Base-by-base conservation (phyloP, 1,140 invertebrate genomes). In the Leptestheria dahalacensis region DNA sequence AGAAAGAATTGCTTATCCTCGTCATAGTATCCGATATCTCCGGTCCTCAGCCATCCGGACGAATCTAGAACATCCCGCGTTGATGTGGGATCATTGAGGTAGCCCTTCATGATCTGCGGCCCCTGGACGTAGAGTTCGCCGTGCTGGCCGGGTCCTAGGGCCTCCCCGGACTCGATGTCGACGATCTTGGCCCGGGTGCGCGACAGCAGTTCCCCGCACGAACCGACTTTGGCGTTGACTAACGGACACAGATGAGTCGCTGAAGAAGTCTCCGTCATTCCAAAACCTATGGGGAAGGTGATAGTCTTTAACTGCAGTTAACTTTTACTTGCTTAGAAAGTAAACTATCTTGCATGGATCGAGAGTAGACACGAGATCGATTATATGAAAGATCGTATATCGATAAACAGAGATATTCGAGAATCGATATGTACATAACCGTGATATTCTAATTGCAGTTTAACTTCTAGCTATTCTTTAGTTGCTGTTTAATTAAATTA, bases 41-140 rank as follows among this genome's bases (percentile, higher is more conserved):
- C 75, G 56, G 75, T 75, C 59, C 72, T 66, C 1, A 78, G 61
- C 75, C 76, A 78, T 15, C 83, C 82, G 51, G 79, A 72, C 3
- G 64, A 60, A 57, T 74, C 71, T 50, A 82, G 73, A 15, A 66
- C 74, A 33, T 72, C 71, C 18, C 64, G 60, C 2, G 75, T 78
- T 2, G 73, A 74, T 57, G 74, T 62, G 9, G 65, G 61, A 55
- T 79, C 76, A n/a, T 73, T 73, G 52, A 70, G 69, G 65, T 78
- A 78, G 11, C 76, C 77, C 59, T 72, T 71, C 70, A 67, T 71
- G 52, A 20, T 54, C 48, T 57, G 67, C 62, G 23, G 72, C 56
- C 59, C 73, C 66, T 71, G 71, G 9, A 71, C 61, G 21, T 68
- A 74, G 11, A 79, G 50, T 67, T 79, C 77, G 29, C 77, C 78